Evolutionary conservation across 2,888 invertebrate species (phyloP).

Genomic region (Ophion slaviceki): DNA sequence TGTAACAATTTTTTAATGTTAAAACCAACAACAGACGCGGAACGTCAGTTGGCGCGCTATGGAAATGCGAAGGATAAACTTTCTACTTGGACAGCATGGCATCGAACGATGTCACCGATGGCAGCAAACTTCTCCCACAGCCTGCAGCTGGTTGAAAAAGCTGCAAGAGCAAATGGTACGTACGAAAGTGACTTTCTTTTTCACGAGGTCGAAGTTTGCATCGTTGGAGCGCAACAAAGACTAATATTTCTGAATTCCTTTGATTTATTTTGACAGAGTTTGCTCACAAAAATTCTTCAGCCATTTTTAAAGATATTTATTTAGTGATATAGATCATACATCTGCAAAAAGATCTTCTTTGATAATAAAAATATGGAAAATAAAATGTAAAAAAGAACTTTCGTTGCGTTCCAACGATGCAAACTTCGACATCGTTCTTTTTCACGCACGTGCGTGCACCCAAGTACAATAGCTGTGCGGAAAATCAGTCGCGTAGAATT

Average conservation of each 20-base stretch:
- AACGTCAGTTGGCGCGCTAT: slow-evolving; percentile 72
- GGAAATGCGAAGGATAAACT: slow-evolving; percentile 71
- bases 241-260: no score
- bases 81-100: slow-evolving; percentile 76
- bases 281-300: no score
- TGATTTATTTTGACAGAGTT: no score
- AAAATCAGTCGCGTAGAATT: slow-evolving; percentile 13
- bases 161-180: slow-evolving; percentile 78
- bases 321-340: no score
- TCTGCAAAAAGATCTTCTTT: no score
- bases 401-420: no score
- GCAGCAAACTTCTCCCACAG: slow-evolving; percentile 72
- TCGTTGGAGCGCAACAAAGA: no score
- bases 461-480: background rate
- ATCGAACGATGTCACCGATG: slow-evolving; percentile 71
- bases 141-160: slow-evolving; percentile 72
- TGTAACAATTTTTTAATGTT: background rate
- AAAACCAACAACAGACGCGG: slow-evolving; percentile 70
- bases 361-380: no score
- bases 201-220: no score
- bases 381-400: no score
- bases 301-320: no score
- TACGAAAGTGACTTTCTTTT: slow-evolving; percentile 4
- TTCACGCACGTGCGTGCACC: background rate
- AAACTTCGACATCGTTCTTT: background rate